Evolutionary conservation across 2,888 invertebrate species (phyloP), one percentile per base, ranked within the genome.

Genomic region (Octodonta nipae): DNA sequence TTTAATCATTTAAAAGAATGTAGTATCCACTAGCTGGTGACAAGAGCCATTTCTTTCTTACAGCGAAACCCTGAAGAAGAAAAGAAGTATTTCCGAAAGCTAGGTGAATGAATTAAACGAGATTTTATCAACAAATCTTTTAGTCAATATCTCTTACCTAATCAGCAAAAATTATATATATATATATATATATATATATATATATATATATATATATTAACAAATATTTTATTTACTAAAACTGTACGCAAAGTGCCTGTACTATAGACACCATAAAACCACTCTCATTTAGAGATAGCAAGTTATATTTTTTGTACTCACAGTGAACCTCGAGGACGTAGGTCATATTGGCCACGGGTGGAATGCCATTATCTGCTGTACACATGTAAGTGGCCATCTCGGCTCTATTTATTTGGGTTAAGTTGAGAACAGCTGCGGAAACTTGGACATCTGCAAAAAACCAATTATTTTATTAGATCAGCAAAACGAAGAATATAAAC

Each of bases 261-360:
- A 20, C 6, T 20, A n/a, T 20, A 20, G n/a, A 20, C 20, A 7
- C n/a, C 20, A 20, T 20, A 20, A 6, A 20, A 20, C 20, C n/a
- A 20, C n/a, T n/a, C n/a, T n/a, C n/a, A n/a, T n/a, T n/a, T 22
- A 22, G 3, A 6, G 2, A 22, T 22, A 3, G 10, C 2, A 22
- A 22, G 10, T n/a, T 22, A 10, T 22, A 11, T 4, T 3, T 22
- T 22, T 22, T 13, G 33, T 36, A 75, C 85, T 82, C 63, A 91
- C 92, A 92, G 52, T 86, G 81, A 5, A 92, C 85, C 61, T 87
- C 83, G n/a, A 92, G 72, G 33, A 74, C 71, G 42, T 83, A 86
- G 8, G 78, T 79, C 55, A 82, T 79, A 56, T 76, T 81, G 13
- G 79, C 79, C 13, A 79, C 68, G 0, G 89, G 89, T 24, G 83